Percentiles rank a stretch among this genome's conserved stretches.
Conservation (phyloP, 2,113 vertebrate species). For the Centropristis striata region DNA sequence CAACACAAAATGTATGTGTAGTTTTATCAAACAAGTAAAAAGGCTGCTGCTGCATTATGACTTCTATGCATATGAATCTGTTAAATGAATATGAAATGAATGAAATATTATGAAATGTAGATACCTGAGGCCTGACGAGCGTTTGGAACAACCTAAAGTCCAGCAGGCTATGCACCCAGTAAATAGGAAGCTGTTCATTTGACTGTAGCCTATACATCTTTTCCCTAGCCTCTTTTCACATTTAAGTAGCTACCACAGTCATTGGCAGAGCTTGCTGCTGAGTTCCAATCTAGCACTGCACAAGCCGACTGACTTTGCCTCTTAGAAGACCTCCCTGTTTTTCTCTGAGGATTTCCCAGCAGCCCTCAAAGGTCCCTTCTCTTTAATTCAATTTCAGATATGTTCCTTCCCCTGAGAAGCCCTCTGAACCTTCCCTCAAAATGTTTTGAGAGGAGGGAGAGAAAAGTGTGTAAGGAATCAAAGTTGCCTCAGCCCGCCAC, state of each 20-base stretch:
- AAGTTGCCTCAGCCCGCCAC: slow-evolving; percentile 12
- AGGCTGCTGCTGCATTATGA: not conserved
- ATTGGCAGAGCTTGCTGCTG: slow-evolving; percentile 10
- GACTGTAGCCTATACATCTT: not conserved
- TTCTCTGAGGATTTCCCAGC: slow-evolving; percentile 46
- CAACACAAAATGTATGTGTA: not conserved
- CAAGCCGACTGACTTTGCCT: slow-evolving; percentile 20
- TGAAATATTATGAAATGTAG: no score
- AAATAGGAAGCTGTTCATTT: slow-evolving; percentile 4
- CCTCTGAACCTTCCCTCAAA: slow-evolving; percentile 38
- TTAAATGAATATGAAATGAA: no score
- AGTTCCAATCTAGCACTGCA: not conserved
- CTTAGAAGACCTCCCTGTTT: slow-evolving; percentile 23
- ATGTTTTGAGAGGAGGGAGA: slow-evolving; percentile 32
- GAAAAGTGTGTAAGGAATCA: slow-evolving; percentile 31
- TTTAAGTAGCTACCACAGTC: not conserved
- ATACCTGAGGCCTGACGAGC: not conserved
- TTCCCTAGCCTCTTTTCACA: not conserved
- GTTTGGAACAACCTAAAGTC: not conserved
- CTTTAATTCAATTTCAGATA: slow-evolving; percentile 59
- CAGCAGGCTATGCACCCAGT: not conserved
- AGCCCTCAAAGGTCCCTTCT: slow-evolving; percentile 42
- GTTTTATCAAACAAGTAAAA: not conserved
- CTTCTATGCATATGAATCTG: no score
- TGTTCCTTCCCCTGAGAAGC: slow-evolving; percentile 44